Evolutionary conservation across 2,888 invertebrate genomes (phyloP).

Genomic region (Alentia gelatinosa): DNA sequence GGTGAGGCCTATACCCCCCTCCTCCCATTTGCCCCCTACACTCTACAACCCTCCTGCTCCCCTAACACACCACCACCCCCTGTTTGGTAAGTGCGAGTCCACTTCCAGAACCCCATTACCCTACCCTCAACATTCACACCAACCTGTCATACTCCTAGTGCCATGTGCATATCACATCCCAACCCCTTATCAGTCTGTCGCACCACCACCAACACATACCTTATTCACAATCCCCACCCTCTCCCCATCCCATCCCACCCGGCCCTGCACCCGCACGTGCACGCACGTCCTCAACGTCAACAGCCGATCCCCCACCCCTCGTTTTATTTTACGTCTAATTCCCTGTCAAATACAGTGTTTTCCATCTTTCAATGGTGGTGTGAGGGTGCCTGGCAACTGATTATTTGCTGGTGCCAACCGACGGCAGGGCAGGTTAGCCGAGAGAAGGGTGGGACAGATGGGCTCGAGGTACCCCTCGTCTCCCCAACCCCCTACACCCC

Average conservation of each 20-base stretch:
- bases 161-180: no score
- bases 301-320: neutral
- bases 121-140: neutral
- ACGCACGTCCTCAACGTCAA: neutral
- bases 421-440: neutral
- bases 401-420: neutral
- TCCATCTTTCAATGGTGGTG: neutral
- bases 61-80: neutral
- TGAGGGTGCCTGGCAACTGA: conserved; percentile 32
- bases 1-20: neutral
- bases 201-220: neutral
- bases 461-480: neutral
- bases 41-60: neutral
- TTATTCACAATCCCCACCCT: neutral
- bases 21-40: neutral
- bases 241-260: neutral
- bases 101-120: neutral
- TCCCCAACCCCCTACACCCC: neutral
- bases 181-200: no score
- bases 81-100: no score
- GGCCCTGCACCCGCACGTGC: neutral
- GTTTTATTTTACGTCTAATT: conserved; percentile 40
- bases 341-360: conserved; percentile 37
- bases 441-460: conserved; percentile 42
- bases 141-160: no score